Evolutionary conservation across 2,888 invertebrate genomes (phyloP), one percentile per base, ranked within the genome.

Genomic region (Coelogynopora nodosa): DNA sequence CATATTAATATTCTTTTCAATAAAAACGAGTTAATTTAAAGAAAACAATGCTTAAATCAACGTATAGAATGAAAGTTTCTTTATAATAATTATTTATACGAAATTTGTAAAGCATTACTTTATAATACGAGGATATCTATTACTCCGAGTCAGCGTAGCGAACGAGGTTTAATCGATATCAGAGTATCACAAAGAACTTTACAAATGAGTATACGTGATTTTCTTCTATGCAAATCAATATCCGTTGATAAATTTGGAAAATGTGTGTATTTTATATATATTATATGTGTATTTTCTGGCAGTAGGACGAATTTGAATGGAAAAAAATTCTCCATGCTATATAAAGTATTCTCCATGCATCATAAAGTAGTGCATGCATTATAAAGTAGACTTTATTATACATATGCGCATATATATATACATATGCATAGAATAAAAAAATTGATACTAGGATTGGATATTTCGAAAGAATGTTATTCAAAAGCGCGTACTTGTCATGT

Each of bases 361-460:
- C 18, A 18, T 49, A 49, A 5, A 49, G 5, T 5, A 49, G 18
- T 49, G 49, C 49, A 5, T 49, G 49, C 49, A 49, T 49, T 49
- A 18, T 49, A 49, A 18, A 49, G 49, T 49, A 10, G 49, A 18
- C 49, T 49, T 49, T 49, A 49, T 49, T 10, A 18, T 49, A 5
- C n/a, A n/a, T n/a, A n/a, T n/a, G n/a, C n/a, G n/a, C n/a, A n/a
- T n/a, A n/a, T n/a, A n/a, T n/a, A n/a, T n/a, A n/a, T n/a, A n/a
- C n/a, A n/a, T 49, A 49, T 49, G 49, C 49, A 49, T 49, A 49
- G 49, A 49, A 49, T 49, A 49, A 49, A 49, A 49, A 49, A 30
- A 5, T 89, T 74, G 0, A 89, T 89, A 74, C 89, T 84, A 30
- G 89, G 87, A 0, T 88, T 89, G 86, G 5, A 49, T 49, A 18